Percentiles rank a stretch among this genome's conserved stretches.
phyloP scores from a whole-genome alignment of 2,797 vertebrate genomes.

The Gymnocypris eckloni region DNA sequence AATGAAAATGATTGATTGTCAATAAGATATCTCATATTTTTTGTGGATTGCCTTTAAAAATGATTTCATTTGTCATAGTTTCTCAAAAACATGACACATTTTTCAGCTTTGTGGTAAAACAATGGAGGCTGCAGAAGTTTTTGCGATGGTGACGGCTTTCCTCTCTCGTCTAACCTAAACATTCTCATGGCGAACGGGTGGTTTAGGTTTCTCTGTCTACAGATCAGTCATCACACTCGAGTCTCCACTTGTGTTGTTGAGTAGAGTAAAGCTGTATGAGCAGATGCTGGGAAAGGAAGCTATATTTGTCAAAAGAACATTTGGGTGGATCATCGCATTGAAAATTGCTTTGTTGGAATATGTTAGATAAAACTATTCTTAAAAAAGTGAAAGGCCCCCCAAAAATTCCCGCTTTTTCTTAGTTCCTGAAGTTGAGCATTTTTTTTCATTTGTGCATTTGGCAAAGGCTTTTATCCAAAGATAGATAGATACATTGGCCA shows the following conservation, averaged over 20 bases:
- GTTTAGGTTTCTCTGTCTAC: slow-evolving; percentile 24
- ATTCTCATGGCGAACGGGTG: slow-evolving; percentile 8
- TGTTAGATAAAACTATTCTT: neutral
- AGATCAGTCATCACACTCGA: neutral
- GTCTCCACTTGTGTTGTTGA: neutral
- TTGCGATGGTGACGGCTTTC: slow-evolving; percentile 13
- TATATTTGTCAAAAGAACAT: neutral
- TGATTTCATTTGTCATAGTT: neutral
- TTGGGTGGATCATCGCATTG: neutral
- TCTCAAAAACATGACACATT: neutral
- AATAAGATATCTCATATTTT: neutral
- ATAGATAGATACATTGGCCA: neutral
- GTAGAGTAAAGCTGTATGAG: neutral
- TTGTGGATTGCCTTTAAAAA: neutral
- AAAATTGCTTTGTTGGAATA: neutral
- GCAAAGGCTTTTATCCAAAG: neutral
- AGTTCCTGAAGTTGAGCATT: neutral
- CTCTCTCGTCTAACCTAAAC: slow-evolving; percentile 28
- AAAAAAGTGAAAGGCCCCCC: neutral
- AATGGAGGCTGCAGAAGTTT: neutral
- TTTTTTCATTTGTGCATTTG: neutral
- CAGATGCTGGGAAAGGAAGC: slow-evolving; percentile 7
- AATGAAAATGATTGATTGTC: neutral
- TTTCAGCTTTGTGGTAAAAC: neutral
- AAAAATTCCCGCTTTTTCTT: neutral